A percentile compares a stretch with the other conserved stretches of the same genome.
These are phyloP conservation scores for Blennius ocellaris DNA, from an alignment of 2,113 vertebrate species.

Conservation along the genomic window DNA sequence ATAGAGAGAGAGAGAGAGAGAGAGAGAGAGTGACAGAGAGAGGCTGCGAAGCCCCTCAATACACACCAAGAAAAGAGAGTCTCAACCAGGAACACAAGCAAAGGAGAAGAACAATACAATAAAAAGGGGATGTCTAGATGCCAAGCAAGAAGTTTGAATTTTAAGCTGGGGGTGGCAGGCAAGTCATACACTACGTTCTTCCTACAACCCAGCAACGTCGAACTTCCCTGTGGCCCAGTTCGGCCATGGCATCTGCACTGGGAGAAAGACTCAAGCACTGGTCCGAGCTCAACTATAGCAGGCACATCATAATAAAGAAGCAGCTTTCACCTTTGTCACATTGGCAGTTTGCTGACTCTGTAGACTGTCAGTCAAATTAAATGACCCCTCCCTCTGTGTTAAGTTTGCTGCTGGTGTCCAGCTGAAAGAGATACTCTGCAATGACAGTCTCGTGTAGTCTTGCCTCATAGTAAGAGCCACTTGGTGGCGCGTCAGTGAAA, in stretches of 20 bases:
- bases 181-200: conserved; percentile 15
- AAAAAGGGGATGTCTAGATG: conserved; percentile 26
- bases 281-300: conserved; percentile 1
- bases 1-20: conserved; percentile 21
- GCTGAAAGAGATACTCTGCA: conserved; percentile 7
- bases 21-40: conserved; percentile 54
- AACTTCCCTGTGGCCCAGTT: conserved; percentile 9
- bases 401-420: background rate
- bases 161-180: conserved; percentile 35
- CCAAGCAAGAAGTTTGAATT: conserved; percentile 55
- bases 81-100: conserved; percentile 47
- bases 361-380: conserved; percentile 35
- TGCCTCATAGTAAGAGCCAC: too few relatives aligned
- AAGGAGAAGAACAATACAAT: conserved; percentile 40
- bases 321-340: conserved; percentile 24
- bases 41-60: conserved; percentile 48
- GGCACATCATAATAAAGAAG: conserved; percentile 4
- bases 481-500: too few relatives aligned
- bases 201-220: conserved; percentile 16
- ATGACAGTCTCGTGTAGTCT: too few relatives aligned
- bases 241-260: conserved; percentile 1
- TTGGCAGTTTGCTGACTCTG: conserved; percentile 37
- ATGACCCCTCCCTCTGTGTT: conserved; percentile 5
- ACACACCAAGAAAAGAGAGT: conserved; percentile 42
- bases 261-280: background rate